Evolutionary conservation across 2,888 invertebrate genomes (phyloP), one percentile per base, ranked within the genome.

Genomic region (Tortricodes alternella): DNA sequence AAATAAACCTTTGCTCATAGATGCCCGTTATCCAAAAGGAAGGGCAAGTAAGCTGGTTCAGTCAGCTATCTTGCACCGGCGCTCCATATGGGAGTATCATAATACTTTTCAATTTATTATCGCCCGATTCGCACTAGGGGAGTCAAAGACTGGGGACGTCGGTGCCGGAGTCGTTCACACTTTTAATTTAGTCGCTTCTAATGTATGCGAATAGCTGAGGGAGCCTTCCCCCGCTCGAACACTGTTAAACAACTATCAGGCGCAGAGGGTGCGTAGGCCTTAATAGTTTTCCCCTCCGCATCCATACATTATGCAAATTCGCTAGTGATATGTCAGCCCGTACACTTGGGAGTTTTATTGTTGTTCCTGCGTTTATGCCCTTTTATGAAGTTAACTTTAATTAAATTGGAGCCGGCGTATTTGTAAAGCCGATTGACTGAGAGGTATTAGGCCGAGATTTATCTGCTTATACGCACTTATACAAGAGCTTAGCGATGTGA

Each of bases 381-480:
- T 88, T 85, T 83, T 87, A 89, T 89, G 83, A 85, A 89, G 88
- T 89, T 86, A 86, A 83, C 83, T 90, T 89, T 90, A 89, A 90
- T 90, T 90, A 90, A 90, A 90, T 89, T 87, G 78, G 76, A 85
- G 85, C 80, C 73, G 73, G 73, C 80, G 81, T 79, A 87, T 88
- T 89, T 88, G 88, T 87, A 74, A 78, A 79, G 75, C 75, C 83
- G 84, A 85, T 88, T 89, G 88, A 85, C 83, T 85, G 79, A 83
- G 78, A 78, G 83, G 83, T 77, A 84, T 87, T 84, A 85, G 67
- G 74, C 80, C 74, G 79, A 82, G 88, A 89, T 88, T 89, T 86
- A 85, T 78, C 78, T 78, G 77, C 77, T 80, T 83, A 83, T 76
- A 79, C 67, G 65, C 77, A 76, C 77, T 80, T 83, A 83, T 76